A percentile compares a stretch with the other conserved stretches of the same genome.
These are phyloP conservation scores for Folsomia manolachei DNA, from an alignment of 2,888 invertebrate genomes.

Conservation along the genomic window DNA sequence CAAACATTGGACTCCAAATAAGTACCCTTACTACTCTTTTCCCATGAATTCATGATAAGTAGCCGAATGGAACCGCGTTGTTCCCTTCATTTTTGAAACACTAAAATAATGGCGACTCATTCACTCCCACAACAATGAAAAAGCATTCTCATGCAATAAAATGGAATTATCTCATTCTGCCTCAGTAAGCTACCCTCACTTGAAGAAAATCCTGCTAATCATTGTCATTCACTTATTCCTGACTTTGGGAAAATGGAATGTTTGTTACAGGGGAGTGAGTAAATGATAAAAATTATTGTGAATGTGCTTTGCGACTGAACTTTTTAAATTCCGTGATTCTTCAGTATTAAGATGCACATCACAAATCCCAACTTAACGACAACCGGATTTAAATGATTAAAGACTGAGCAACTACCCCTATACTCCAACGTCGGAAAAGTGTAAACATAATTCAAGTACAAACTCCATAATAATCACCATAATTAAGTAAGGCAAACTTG, in stretches of 20 bases:
- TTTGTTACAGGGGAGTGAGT: too few relatives aligned
- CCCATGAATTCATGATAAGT: too few relatives aligned
- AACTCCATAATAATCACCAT: neutral
- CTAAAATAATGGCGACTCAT: neutral
- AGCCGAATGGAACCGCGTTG: neutral
- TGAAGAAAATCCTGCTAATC: too few relatives aligned
- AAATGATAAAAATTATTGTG: too few relatives aligned
- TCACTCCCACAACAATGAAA: neutral
- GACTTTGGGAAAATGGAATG: too few relatives aligned
- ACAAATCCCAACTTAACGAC: neutral
- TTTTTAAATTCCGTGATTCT: too few relatives aligned
- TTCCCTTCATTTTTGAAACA: neutral
- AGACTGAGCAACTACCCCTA: neutral
- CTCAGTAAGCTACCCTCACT: too few relatives aligned
- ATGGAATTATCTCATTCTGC: too few relatives aligned
- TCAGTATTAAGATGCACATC: neutral
- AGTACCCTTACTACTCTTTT: neutral
- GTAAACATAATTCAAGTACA: neutral
- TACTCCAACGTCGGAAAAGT: neutral
- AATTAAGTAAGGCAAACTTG: neutral
- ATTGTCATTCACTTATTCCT: too few relatives aligned
- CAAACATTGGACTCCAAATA: neutral
- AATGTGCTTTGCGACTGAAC: too few relatives aligned
- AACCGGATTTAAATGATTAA: neutral
- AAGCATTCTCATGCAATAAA: too few relatives aligned